phyloP scores from a whole-genome alignment of 2,113 vertebrate genomes.

The Oryctolagus cuniculus region DNA sequence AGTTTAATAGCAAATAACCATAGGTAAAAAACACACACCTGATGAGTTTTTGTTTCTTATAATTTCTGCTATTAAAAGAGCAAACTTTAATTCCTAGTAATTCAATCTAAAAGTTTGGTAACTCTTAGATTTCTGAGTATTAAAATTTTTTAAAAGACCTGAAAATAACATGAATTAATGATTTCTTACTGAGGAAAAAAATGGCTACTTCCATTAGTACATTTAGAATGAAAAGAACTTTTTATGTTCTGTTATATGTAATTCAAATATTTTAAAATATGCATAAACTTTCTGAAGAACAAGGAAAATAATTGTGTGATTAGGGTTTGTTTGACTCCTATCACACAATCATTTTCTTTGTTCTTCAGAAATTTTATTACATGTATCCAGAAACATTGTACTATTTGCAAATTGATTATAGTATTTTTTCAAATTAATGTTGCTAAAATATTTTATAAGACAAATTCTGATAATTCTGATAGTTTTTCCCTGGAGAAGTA shows the following conservation, averaged over 20 bases:
- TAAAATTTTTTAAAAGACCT: not conserved
- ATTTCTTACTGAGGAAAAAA: constrained; percentile 35
- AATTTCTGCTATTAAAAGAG: not conserved
- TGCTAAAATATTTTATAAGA: constrained; percentile 22
- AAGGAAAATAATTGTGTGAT: not conserved
- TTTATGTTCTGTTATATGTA: not conserved
- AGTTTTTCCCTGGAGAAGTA: not conserved
- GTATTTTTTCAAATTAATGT: not conserved
- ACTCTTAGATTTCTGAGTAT: not conserved
- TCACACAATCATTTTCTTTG: not conserved
- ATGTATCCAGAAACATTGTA: not conserved
- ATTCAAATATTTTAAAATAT: constrained; percentile 23
- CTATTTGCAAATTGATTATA: not conserved
- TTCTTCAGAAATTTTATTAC: not conserved
- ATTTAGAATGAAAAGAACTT: not conserved
- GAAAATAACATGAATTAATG: not conserved
- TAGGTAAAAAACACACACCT: not conserved
- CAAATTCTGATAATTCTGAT: not conserved
- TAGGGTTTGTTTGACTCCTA: not conserved
- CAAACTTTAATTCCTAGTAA: not conserved
- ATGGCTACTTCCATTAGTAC: not conserved
- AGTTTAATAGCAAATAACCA: not conserved
- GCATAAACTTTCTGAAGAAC: not conserved
- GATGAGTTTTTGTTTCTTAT: not conserved
- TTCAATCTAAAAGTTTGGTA: not conserved